These are phyloP conservation scores for Mus musculus DNA, from an alignment of 2,113 vertebrate species.

Conservation along the genomic window GRCm39 chr13:55799501-55800000, in stretches of 20 bases:
- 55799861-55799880: conserved; percentile 95
- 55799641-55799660: too few relatives aligned
- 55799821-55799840: not conserved
- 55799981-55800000: not conserved
- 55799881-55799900: conserved; percentile 97
- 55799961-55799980: conserved; percentile 95
- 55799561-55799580: not conserved
- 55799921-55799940: conserved; percentile 98
- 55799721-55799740: not conserved
- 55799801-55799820: not conserved
- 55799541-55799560: not conserved
- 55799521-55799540: not conserved
- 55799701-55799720: not conserved
- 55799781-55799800: not conserved
- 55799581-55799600: not conserved
- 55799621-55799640: not conserved
- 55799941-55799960: conserved; percentile 99
- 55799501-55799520: not conserved
- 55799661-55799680: too few relatives aligned
- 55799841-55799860: conserved; percentile 88
- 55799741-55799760: conserved; percentile 29
- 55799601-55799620: too few relatives aligned
- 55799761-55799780: not conserved
- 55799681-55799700: not conserved
- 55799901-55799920: conserved; percentile 91